Base-by-base conservation (phyloP, 2,888 invertebrate species). In the Leucophenga montana region DNA sequence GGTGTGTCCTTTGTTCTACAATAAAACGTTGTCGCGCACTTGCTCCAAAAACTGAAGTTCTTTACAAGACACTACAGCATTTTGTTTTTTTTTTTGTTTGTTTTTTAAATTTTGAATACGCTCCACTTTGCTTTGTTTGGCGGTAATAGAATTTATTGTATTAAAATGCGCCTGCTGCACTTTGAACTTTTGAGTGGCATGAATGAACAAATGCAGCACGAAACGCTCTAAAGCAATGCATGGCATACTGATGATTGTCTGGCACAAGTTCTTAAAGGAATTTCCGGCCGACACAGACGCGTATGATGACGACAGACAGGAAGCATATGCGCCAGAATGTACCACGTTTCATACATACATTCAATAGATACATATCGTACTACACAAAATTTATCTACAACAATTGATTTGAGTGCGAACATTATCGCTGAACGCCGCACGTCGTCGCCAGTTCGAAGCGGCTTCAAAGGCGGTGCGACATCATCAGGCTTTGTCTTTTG, bases 1-100 rank as follows among this genome's bases (percentile, higher is more conserved):
- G 80, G 80, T 80, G 76, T 77, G 75, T 83, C 80, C 83, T 80
- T 81, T 83, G 50, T 18, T 44, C 46, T 22, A 64, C 5, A 64
- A 64, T 64, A 64, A 64, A 64, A 44, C 46, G 39, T 39, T 39
- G 8, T 39, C 9, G 57, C 59, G 57, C 57, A 67, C 44, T 57
- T 57, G 46, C 67, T 67, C 14, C 50, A 50, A 50, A 50, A 18
- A 50, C 8, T 39, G 39, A 5, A 39, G 1, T 11, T 8, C 39
- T 39, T 39, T 8, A 39, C 39, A 39, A n/a, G n/a, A n/a, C n/a
- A n/a, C n/a, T n/a, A n/a, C n/a, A n/a, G n/a, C n/a, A n/a, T n/a
- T n/a, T n/a, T n/a, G n/a, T n/a, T n/a, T n/a, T n/a, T n/a, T n/a
- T n/a, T n/a, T n/a, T n/a, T n/a, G n/a, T n/a, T n/a, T n/a, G n/a